Base-by-base conservation (phyloP, 2,888 invertebrate genomes). In the Drosophila formosana region DNA sequence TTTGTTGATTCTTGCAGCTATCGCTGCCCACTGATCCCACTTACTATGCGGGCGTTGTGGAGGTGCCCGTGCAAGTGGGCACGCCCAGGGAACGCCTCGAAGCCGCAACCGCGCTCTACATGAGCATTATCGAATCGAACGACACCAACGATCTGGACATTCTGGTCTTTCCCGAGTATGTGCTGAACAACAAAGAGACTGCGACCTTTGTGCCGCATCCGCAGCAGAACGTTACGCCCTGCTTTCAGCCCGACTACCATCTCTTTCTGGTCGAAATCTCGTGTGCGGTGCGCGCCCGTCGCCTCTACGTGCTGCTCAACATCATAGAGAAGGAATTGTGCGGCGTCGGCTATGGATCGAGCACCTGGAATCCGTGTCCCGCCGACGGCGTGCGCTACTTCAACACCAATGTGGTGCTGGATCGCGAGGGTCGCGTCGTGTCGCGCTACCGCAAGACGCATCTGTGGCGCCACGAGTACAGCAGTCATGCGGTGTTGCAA, bases 341-440 rank as follows among this genome's bases (percentile, higher is more conserved):
- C 80, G 69, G 60, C 0, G 4, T 66, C 8, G 32, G 53, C 2
- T 5, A 45, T 18, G 63, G 82, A 46, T 61, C 89, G 60, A 61
- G 61, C 2, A 34, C 74, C 26, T 26, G 69, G 30, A 62, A 80
- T 73, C 67, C 74, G 13, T 91, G 90, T 57, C 74, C 83, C 2
- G 4, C 8, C 0, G 70, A 68, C 18, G 89, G 90, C 0, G 37
- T 89, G 2, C 83, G 80, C 45, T 88, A 93, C 23, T 97, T 95
- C 91, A 97, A 97, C 88, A 96, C 97, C 0, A 95, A 97, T 84
- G 94, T 97, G 0, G 96, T 95, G 0, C 95, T 97, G 74, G 95
- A 96, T 88, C 93, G 96, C 46, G 92, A 91, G n/a, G 97, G 97
- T 0, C 92, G 92, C 1, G 93, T 97, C n/a, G 93, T 97, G 11